These are phyloP conservation scores for Ammodramus savannarum DNA, from an alignment of 2,113 vertebrate species.

Conservation along the genomic window DNA sequence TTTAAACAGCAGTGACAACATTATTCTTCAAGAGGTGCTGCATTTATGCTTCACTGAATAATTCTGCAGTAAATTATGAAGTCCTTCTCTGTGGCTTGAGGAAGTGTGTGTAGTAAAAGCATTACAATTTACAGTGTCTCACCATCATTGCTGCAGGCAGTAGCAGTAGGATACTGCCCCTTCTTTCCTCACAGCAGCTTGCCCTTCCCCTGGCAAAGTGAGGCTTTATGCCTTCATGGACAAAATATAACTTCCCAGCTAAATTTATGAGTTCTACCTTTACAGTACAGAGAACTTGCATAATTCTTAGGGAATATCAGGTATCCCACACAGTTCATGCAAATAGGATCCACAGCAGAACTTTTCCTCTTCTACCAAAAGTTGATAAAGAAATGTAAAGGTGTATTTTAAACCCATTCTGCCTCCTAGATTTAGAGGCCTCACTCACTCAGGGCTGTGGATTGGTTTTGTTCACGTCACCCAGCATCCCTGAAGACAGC, in stretches of 20 bases:
- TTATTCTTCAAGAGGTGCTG: not conserved
- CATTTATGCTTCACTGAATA: not conserved
- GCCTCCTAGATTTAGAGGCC: not conserved
- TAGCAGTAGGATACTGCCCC: not conserved
- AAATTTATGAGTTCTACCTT: not conserved
- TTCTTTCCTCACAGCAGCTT: not conserved
- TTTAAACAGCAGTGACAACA: not conserved
- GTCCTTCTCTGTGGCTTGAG: not conserved
- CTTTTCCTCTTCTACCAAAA: not conserved
- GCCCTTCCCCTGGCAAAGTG: not conserved
- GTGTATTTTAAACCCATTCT: not conserved
- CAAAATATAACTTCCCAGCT: not conserved
- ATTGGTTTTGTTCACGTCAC: rapidly evolving
- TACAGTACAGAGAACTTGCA: not conserved
- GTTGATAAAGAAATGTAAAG: not conserved
- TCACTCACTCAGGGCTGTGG: not conserved
- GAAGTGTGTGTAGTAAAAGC: not conserved
- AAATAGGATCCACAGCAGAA: not conserved
- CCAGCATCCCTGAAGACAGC: not conserved
- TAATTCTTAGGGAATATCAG: not conserved
- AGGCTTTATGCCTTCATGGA: not conserved
- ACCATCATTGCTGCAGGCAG: not conserved
- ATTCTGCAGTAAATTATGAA: not conserved
- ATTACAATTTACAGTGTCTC: not conserved
- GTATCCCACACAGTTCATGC: not conserved